phyloP scores from a whole-genome alignment of 1,140 invertebrate genomes.

The Dysdera silvatica region DNA sequence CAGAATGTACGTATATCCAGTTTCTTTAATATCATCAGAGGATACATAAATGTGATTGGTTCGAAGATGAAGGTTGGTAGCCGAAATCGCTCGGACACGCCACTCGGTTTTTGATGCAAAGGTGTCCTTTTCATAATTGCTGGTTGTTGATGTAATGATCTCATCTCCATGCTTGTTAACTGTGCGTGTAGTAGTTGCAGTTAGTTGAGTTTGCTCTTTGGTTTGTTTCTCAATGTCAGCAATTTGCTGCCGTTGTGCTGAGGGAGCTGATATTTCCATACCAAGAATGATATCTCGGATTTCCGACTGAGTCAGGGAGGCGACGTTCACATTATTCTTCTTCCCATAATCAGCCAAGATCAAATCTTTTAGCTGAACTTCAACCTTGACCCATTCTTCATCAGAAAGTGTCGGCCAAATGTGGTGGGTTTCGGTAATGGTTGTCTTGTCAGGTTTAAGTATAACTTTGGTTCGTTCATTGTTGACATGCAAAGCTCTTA shows the following conservation, averaged over 20 bases:
- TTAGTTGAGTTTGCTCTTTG: conserved; percentile 96
- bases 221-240: conserved; percentile 99
- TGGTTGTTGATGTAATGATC: conserved; percentile 97
- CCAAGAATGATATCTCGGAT: conserved; percentile 98
- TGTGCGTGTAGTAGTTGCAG: conserved; percentile 93
- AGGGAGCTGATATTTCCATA: conserved; percentile 99
- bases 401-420: conserved; percentile 97
- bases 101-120: conserved; percentile 99
- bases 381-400: conserved; percentile 99
- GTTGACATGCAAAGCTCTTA: conserved; percentile 95
- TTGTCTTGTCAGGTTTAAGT: conserved; percentile 97
- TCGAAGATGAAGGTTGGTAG: conserved; percentile 93
- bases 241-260: conserved; percentile 96
- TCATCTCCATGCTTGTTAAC: conserved; percentile 99
- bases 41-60: conserved; percentile 99
- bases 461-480: conserved; percentile 98
- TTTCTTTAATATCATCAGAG: conserved; percentile 98
- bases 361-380: conserved; percentile 95
- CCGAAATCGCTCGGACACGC: conserved; percentile 94
- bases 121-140: conserved; percentile 96
- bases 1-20: conserved; percentile 96
- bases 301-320: conserved; percentile 96
- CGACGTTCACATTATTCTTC: conserved; percentile 99
- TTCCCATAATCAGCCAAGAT: conserved; percentile 99
- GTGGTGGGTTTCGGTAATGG: conserved; percentile 96